phyloP scores from a whole-genome alignment of 1,140 invertebrate species.

The Aphelinus atriplicis region DNA sequence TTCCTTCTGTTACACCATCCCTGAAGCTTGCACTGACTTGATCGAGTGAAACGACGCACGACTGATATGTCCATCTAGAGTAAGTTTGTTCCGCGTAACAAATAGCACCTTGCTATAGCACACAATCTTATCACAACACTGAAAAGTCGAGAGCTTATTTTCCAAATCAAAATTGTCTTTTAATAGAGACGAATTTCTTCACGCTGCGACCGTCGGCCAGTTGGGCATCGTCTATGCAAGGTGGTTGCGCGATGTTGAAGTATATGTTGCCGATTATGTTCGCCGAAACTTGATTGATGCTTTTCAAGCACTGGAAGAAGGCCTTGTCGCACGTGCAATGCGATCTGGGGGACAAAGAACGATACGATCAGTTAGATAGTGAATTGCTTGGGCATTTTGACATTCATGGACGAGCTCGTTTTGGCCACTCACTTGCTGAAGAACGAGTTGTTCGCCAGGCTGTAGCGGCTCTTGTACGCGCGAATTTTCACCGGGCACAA shows the following conservation, averaged over 20 bases:
- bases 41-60: not conserved
- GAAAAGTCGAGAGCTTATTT: constrained; percentile 20
- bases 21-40: constrained; percentile 42
- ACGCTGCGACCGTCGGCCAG: not conserved
- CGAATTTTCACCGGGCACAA: constrained; percentile 80
- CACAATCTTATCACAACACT: constrained; percentile 16
- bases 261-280: constrained; percentile 85
- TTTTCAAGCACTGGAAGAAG: constrained; percentile 84
- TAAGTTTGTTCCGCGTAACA: constrained; percentile 25
- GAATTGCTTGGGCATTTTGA: too few species aligned
- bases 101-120: constrained; percentile 16
- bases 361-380: not conserved
- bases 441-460: constrained; percentile 83
- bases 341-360: constrained; percentile 65
- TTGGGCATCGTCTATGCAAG: constrained; percentile 75
- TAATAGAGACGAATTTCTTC: constrained; percentile 47
- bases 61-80: not conserved
- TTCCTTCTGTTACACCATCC: constrained; percentile 36
- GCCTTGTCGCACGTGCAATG: constrained; percentile 87
- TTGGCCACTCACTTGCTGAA: constrained; percentile 79
- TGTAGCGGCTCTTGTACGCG: constrained; percentile 78
- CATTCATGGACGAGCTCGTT: too few species aligned
- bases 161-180: constrained; percentile 45
- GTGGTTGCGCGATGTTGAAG: constrained; percentile 84
- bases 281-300: constrained; percentile 74